Evolutionary conservation across 2,888 invertebrate genomes (phyloP).

Genomic region (Oeneis ivallda): DNA sequence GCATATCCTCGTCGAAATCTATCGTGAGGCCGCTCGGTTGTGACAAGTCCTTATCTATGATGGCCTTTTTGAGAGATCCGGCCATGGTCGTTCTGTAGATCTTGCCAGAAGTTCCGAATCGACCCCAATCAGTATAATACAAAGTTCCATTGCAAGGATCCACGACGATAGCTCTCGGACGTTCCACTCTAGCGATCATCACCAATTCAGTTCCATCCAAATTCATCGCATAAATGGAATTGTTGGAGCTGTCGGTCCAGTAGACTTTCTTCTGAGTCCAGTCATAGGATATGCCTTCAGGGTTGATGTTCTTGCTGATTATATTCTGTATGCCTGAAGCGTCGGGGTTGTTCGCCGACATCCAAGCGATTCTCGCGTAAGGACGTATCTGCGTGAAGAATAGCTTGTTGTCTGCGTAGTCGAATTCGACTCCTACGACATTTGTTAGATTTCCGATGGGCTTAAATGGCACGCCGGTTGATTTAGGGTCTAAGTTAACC

Average conservation of each 20-base stretch:
- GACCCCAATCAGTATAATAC: slow-evolving; percentile 98
- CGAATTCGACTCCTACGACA: slow-evolving; percentile 97
- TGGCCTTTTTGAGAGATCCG: slow-evolving; percentile 93
- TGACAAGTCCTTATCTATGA: slow-evolving; percentile 94
- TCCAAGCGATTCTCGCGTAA: slow-evolving; percentile 93
- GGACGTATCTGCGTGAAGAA: slow-evolving; percentile 97
- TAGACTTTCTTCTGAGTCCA: slow-evolving; percentile 99
- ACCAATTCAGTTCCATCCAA: slow-evolving; percentile 92
- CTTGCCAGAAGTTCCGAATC: slow-evolving; percentile 95
- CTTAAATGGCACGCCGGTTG: slow-evolving; percentile 91
- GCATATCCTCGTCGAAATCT: slow-evolving; percentile 95
- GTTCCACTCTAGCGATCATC: slow-evolving; percentile 95
- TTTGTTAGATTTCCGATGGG: slow-evolving; percentile 93
- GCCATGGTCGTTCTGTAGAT: slow-evolving; percentile 98
- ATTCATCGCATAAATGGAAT: slow-evolving; percentile 97
- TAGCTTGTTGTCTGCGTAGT: slow-evolving; percentile 92
- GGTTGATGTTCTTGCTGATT: slow-evolving; percentile 91
- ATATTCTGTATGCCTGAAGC: slow-evolving; percentile 84
- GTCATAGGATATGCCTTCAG: slow-evolving; percentile 97
- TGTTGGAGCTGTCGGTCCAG: slow-evolving; percentile 98
- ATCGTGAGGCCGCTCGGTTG: slow-evolving; percentile 98
- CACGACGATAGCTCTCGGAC: slow-evolving; percentile 96
- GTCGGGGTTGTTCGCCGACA: slow-evolving; percentile 87
- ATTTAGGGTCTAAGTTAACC: slow-evolving; percentile 92
- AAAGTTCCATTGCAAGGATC: slow-evolving; percentile 98